phyloP scores from a whole-genome alignment of 2,797 vertebrate genomes.

The Hyperoplus lanceolatus region DNA sequence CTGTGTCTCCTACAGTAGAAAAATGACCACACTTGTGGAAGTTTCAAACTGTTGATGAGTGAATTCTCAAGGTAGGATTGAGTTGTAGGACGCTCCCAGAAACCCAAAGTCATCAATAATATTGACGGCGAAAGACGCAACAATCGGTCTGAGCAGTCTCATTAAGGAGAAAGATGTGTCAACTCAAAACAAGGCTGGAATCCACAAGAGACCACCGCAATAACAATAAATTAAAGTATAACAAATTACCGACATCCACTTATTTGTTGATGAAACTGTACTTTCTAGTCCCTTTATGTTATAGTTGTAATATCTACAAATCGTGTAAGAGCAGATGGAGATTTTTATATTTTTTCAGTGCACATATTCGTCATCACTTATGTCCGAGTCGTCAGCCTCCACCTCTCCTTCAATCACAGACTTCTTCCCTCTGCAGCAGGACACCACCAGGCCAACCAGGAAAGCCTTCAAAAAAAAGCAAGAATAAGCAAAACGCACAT shows the following conservation, averaged over 20 bases:
- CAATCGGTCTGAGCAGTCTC: constrained; percentile 54
- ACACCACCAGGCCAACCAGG: constrained; percentile 93
- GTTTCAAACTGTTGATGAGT: constrained; percentile 47
- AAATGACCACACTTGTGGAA: constrained; percentile 58
- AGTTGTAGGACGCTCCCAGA: constrained; percentile 57
- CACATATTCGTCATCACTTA: constrained; percentile 94
- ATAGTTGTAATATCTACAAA: constrained; percentile 27
- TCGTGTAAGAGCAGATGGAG: neutral
- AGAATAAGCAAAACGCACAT: constrained; percentile 31
- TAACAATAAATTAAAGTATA: constrained; percentile 40
- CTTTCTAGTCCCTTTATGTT: constrained; percentile 58
- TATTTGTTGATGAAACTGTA: constrained; percentile 48
- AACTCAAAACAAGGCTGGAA: constrained; percentile 47
- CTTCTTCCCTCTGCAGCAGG: constrained; percentile 97
- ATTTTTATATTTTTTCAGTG: constrained; percentile 70
- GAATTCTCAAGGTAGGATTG: constrained; percentile 54
- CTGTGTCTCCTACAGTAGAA: constrained; percentile 21
- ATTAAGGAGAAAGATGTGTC: constrained; percentile 44
- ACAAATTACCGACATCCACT: constrained; percentile 38
- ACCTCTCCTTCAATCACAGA: constrained; percentile 97
- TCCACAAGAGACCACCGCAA: constrained; percentile 28
- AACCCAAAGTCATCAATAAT: constrained; percentile 67
- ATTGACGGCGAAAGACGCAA: constrained; percentile 59
- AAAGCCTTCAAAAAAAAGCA: constrained; percentile 86
- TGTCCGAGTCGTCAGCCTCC: constrained; percentile 95